Conservation (phyloP, 2,797 vertebrate species). For the Spizella passerina region DNA sequence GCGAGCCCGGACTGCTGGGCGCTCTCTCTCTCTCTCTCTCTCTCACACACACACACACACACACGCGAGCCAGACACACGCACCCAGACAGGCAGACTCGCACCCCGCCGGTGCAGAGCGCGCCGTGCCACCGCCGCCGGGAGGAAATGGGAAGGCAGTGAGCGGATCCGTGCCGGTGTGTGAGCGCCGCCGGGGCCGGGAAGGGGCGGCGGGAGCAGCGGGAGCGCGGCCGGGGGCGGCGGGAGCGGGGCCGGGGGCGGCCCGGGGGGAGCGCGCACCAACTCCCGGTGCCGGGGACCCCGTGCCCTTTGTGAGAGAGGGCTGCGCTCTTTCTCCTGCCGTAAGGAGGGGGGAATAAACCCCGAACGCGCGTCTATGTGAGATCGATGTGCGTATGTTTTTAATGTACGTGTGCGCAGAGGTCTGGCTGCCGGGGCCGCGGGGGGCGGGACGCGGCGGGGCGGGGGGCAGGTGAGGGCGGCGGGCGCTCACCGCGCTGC, state of each 20-base stretch:
- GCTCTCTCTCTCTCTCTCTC: not conserved
- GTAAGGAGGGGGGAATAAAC: accelerated
- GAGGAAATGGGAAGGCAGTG: not conserved
- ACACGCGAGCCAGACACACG: not conserved
- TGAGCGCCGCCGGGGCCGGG: not conserved
- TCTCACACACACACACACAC: not conserved
- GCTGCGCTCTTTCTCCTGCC: not conserved
- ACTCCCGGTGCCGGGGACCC: not conserved
- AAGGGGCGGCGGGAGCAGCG: not conserved
- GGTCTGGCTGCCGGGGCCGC: not conserved
- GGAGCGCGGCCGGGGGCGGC: not conserved
- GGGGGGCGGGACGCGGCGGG: not conserved
- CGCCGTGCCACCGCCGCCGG: constrained; percentile 15
- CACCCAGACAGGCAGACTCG: not conserved
- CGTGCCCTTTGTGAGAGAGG: not conserved
- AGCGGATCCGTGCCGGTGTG: constrained; percentile 32
- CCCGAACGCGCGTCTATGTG: not conserved
- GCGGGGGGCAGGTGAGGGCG: not conserved
- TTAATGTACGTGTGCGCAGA: not conserved
- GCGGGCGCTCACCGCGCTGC: not conserved
- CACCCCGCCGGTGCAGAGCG: not conserved
- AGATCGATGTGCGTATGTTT: not conserved
- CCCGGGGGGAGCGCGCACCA: not conserved
- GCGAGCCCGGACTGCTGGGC: constrained; percentile 5
- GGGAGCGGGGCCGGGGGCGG: not conserved